Evolutionary conservation across 1,140 invertebrate genomes (phyloP).

Genomic region (Achroia grisella): DNA sequence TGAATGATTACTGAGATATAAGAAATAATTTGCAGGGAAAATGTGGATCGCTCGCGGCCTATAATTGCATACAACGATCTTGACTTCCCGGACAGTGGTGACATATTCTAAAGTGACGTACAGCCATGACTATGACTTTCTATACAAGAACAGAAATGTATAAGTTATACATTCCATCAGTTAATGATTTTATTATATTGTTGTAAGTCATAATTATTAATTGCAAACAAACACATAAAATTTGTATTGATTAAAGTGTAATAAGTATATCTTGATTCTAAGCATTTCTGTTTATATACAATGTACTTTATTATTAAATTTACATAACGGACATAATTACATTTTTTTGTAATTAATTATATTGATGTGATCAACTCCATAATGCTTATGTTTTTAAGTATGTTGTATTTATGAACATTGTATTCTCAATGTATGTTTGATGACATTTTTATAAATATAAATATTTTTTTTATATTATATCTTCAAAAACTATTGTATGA

Average conservation of each 20-base stretch:
- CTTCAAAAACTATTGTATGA: neutral
- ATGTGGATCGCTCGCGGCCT: conserved; percentile 77
- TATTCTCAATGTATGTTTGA: too few relatives aligned
- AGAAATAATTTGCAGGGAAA: conserved; percentile 75
- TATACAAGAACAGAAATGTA: neutral
- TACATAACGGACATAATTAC: neutral
- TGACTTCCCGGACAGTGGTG: conserved; percentile 84
- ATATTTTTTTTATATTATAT: neutral
- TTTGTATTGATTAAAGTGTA: too few relatives aligned
- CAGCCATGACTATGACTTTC: conserved; percentile 7
- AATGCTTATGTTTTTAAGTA: too few relatives aligned
- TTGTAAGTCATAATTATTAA: too few relatives aligned
- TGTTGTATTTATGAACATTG: too few relatives aligned
- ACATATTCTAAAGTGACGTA: conserved; percentile 75
- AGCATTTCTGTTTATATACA: neutral
- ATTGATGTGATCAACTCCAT: neutral
- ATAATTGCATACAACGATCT: conserved; percentile 89
- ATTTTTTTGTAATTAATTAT: neutral
- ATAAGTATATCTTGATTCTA: too few relatives aligned
- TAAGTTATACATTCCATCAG: neutral
- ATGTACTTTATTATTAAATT: neutral
- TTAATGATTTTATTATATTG: neutral
- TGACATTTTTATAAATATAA: too few relatives aligned
- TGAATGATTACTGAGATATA: conserved; percentile 28
- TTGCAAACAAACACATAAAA: too few relatives aligned